phyloP scores from a whole-genome alignment of 2,888 invertebrate species.

The Micoletzkya japonica region DNA sequence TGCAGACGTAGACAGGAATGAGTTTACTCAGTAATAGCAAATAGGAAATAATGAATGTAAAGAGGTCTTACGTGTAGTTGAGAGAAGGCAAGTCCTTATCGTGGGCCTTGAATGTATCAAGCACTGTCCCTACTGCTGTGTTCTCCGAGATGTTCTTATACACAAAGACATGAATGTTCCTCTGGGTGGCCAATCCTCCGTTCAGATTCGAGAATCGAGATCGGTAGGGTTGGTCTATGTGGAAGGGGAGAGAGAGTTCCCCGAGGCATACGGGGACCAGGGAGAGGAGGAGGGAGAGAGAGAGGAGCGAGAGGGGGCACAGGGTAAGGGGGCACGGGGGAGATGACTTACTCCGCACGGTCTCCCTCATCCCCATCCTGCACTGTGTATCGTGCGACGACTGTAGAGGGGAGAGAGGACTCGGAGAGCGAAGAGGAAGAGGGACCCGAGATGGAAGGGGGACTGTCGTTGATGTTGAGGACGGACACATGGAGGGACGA shows the following conservation, averaged over 20 bases:
- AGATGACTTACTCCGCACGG: not conserved
- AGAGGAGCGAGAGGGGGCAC: not conserved
- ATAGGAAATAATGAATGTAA: not conserved
- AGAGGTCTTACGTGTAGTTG: slow-evolving; percentile 59
- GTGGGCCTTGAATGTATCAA: slow-evolving; percentile 60
- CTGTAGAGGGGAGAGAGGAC: slow-evolving; percentile 20
- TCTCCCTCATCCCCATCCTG: not conserved
- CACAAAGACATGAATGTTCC: slow-evolving; percentile 54
- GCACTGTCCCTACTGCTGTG: slow-evolving; percentile 53
- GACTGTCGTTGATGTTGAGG: slow-evolving; percentile 94
- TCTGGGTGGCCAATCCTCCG: slow-evolving; percentile 36
- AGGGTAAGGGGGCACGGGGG: not conserved
- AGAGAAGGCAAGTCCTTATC: slow-evolving; percentile 52
- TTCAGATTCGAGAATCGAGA: slow-evolving; percentile 53
- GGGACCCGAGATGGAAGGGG: slow-evolving; percentile 69
- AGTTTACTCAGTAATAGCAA: too few species aligned
- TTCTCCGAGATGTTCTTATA: slow-evolving; percentile 62
- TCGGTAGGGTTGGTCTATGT: slow-evolving; percentile 41
- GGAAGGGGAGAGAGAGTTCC: slow-evolving; percentile 53
- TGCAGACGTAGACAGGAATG: too few species aligned
- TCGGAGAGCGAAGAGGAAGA: slow-evolving; percentile 11
- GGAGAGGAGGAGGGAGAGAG: not conserved
- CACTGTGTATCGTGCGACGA: slow-evolving; percentile 10
- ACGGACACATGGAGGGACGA: slow-evolving; percentile 91
- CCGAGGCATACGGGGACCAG: too few species aligned